phyloP scores from a whole-genome alignment of 1,140 invertebrate species.

The Nasonia giraulti region DNA sequence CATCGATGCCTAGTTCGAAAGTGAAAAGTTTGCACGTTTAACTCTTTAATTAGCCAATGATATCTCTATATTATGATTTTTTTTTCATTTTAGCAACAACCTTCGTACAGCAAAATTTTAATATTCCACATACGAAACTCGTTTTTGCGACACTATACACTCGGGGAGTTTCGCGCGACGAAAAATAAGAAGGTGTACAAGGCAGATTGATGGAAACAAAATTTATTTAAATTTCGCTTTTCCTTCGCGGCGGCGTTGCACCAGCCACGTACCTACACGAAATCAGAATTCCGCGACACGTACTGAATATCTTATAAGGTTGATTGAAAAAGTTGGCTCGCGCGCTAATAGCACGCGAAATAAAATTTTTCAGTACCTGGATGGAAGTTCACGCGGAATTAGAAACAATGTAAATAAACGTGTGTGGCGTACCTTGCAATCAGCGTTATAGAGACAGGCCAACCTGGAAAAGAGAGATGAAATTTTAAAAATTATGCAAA shows the following conservation, averaged over 20 bases:
- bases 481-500: neutral
- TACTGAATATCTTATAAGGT: neutral
- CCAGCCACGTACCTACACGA: neutral
- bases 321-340: neutral
- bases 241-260: constrained; percentile 39
- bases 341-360: neutral
- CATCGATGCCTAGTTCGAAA: neutral
- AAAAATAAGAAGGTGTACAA: neutral
- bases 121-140: neutral
- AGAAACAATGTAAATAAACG: neutral
- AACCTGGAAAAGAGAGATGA: neutral
- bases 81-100: neutral
- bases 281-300: neutral
- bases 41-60: too few relatives aligned
- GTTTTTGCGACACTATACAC: neutral
- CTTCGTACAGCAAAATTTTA: neutral
- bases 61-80: neutral
- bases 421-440: neutral
- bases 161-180: neutral
- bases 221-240: constrained; percentile 58
- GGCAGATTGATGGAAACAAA: constrained; percentile 12
- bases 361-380: neutral
- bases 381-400: too few relatives aligned
- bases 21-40: too few relatives aligned
- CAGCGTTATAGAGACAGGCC: neutral